Percentiles rank a stretch among this genome's conserved stretches.
Conservation (phyloP, 2,888 invertebrate species). For the Drosophila prostipennis region DNA sequence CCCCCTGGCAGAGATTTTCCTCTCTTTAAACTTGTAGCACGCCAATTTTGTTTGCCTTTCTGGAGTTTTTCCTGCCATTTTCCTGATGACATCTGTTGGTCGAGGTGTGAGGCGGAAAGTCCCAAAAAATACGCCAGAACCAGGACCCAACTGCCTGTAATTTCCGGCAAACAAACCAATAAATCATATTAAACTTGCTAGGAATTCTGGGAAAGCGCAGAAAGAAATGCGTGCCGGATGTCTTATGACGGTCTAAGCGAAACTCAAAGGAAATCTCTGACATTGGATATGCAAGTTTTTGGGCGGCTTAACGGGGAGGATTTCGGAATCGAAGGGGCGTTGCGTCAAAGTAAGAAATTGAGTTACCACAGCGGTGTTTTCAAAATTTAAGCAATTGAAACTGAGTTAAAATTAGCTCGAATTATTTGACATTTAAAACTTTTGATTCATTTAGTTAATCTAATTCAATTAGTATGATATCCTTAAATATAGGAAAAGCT, state of each 20-base stretch:
- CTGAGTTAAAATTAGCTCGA: no score
- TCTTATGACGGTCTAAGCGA: constrained; percentile 55
- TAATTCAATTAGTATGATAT: no score
- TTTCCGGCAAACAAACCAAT: constrained; percentile 83
- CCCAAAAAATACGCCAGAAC: constrained; percentile 3
- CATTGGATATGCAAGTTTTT: constrained; percentile 53
- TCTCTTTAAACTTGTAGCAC: constrained; percentile 47
- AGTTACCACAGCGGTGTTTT: background rate
- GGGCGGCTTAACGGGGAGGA: background rate
- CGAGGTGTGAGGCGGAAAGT: constrained; percentile 14
- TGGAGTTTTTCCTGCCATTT: constrained; percentile 24
- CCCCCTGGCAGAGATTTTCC: constrained; percentile 41
- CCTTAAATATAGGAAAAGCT: no score
- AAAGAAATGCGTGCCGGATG: constrained; percentile 57
- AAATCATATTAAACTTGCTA: constrained; percentile 81
- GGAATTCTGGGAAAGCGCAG: constrained; percentile 49
- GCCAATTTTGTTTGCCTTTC: constrained; percentile 71
- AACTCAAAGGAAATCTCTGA: constrained; percentile 69
- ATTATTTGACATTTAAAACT: no score
- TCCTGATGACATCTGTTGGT: constrained; percentile 49
- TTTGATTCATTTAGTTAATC: no score
- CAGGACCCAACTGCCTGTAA: constrained; percentile 68
- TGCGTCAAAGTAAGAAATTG: background rate
- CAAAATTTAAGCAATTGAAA: no score
- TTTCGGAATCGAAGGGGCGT: constrained; percentile 2